Percentiles rank a stretch among this genome's conserved stretches.
These are phyloP conservation scores for Leptopterna dolabrata DNA, from an alignment of 2,888 invertebrate species.

Conservation along the genomic window DNA sequence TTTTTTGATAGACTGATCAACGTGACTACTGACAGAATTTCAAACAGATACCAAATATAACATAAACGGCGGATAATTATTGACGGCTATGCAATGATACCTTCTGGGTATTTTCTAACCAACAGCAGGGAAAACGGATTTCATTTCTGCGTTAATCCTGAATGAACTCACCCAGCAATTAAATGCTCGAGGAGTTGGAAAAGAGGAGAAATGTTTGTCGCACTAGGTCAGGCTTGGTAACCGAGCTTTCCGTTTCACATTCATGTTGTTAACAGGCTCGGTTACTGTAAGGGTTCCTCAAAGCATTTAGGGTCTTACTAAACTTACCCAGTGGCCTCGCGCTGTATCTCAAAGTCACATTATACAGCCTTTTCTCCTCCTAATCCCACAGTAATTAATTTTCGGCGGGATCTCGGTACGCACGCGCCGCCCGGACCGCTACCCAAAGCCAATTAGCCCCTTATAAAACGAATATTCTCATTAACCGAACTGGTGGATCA, in stretches of 20 bases:
- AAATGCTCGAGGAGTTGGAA: neutral
- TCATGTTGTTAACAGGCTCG: neutral
- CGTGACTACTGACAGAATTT: too few species aligned
- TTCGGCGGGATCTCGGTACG: neutral
- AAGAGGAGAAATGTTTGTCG: slow-evolving; percentile 2
- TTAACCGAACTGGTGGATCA: too few species aligned
- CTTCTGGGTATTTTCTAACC: too few species aligned
- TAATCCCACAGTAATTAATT: neutral
- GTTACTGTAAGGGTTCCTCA: neutral
- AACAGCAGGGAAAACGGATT: too few species aligned
- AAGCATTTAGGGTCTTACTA: neutral
- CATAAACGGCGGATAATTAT: too few species aligned
- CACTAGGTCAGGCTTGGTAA: neutral
- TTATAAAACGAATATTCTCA: too few species aligned
- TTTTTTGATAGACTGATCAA: too few species aligned
- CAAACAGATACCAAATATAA: too few species aligned
- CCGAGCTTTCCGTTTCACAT: neutral
- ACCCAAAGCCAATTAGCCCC: too few species aligned
- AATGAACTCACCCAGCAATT: neutral
- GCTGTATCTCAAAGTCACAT: neutral
- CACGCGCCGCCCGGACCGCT: too few species aligned
- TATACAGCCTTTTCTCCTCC: neutral
- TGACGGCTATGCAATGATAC: too few species aligned
- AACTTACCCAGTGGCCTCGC: neutral
- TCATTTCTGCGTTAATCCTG: neutral